phyloP scores from a whole-genome alignment of 1,140 invertebrate species.

The Megalopta genalis region DNA sequence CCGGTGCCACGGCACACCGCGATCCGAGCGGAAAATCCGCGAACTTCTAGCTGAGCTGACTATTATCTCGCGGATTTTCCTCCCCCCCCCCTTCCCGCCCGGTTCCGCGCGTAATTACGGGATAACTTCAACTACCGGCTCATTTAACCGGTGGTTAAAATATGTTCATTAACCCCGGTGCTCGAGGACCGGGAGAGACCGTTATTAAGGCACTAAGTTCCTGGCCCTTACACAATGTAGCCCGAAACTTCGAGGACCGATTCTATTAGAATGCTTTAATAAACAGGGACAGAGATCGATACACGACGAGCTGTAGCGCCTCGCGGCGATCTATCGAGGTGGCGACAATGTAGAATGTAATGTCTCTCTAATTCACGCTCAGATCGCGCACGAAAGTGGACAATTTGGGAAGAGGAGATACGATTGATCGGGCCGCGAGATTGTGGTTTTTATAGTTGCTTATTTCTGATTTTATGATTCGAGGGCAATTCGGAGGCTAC shows the following conservation, averaged over 20 bases:
- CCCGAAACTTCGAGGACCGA: background rate
- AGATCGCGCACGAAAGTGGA: too few species aligned
- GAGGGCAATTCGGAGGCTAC: too few species aligned
- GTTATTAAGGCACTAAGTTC: background rate
- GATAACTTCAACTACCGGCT: slow-evolving; percentile 6
- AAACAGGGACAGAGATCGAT: background rate
- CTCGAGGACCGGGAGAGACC: background rate
- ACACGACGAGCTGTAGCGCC: too few species aligned
- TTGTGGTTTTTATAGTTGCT: too few species aligned
- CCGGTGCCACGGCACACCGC: background rate
- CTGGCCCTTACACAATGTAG: background rate
- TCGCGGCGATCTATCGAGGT: too few species aligned
- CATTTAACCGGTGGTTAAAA: slow-evolving; percentile 7
- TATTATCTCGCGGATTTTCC: slow-evolving; percentile 1
- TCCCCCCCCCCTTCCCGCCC: too few species aligned
- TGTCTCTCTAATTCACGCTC: too few species aligned
- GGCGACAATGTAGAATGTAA: too few species aligned
- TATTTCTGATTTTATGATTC: too few species aligned
- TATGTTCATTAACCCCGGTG: slow-evolving; percentile 3
- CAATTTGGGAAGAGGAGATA: too few species aligned
- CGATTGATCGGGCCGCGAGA: too few species aligned
- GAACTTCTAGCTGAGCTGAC: background rate
- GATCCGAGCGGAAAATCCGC: background rate
- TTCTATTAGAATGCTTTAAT: slow-evolving; percentile 3
- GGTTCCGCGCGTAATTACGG: slow-evolving; percentile 2